Base-by-base conservation (phyloP, 64 coral and sea anemone species). In the Hydrozoanthus tunicans region DNA sequence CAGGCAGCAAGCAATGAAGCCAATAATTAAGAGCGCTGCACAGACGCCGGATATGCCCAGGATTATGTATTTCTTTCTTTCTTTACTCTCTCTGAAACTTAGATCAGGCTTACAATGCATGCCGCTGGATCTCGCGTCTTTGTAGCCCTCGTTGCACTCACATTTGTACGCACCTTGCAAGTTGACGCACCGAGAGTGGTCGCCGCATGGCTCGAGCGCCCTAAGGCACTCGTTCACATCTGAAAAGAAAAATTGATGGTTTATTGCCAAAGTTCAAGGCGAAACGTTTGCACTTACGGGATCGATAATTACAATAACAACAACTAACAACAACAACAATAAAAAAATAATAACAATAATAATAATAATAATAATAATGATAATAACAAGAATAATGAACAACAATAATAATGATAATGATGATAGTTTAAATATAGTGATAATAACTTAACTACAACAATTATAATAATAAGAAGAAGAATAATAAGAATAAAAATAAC, bases 141-240 rank as follows among this genome's bases (percentile, higher is more conserved):
- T 4, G 55, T 73, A 88, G 5, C 68, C 68, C 1, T 88, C 67
- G 68, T 60, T 11, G 6, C 84, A 88, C 15, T 74, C 9, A 23
- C 84, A 88, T 4, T 56, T 59, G 11, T 88, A 88, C 3, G 68
- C 17, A 0, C 84, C 84, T 0, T 73, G 5, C 6, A 58, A 17
- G 24, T 88, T 88, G 54, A 58, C 59, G 14, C 84, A 88, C 20
- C 59, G 56, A 3, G 84, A 75, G 55, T 88, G 55, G 17, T 75
- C 84, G 6, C 57, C 84, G 53, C 84, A 88, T 0, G 69, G 69
- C 73, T 75, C 74, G 54, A 17, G 70, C 25, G 68, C 55, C 4
- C 56, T 75, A 7, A 14, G 43, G 68, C 84, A 88, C 57, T 88
- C 84, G 9, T 88, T 61, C 60, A 88, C 52, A 51, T 88, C 84